Conservation (phyloP, 2,797 vertebrate species). For the Anas flavirostris region DNA sequence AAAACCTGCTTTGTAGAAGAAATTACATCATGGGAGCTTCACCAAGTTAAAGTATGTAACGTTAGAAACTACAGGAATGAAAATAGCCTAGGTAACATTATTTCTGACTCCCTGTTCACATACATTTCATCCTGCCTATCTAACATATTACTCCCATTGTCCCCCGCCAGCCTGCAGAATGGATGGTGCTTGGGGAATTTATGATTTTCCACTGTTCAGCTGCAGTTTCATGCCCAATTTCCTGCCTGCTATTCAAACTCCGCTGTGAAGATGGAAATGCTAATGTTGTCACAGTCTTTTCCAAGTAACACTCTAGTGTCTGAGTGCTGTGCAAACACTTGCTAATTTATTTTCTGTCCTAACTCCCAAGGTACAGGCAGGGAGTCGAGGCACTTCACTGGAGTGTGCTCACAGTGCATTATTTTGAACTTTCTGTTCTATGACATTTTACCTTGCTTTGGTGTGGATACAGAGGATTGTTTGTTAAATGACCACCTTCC, state of each 20-base stretch:
- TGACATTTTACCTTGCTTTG: neutral
- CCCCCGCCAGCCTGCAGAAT: neutral
- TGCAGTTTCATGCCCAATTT: constrained; percentile 29
- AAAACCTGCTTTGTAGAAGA: neutral
- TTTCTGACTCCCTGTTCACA: neutral
- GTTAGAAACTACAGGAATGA: neutral
- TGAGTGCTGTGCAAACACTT: neutral
- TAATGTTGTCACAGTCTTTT: constrained; percentile 15
- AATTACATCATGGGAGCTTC: neutral
- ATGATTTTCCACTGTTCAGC: constrained; percentile 26
- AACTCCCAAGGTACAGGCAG: neutral
- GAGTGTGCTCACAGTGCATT: neutral
- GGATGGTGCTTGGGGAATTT: neutral
- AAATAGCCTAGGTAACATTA: neutral
- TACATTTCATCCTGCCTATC: neutral
- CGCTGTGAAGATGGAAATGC: neutral
- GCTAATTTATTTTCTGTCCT: neutral
- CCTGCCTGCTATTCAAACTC: constrained; percentile 41
- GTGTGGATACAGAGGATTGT: neutral
- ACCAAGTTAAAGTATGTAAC: neutral
- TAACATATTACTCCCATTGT: neutral
- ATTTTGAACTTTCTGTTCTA: neutral
- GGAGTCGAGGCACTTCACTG: neutral
- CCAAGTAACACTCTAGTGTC: neutral
- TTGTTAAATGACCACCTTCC: neutral